Conservation (phyloP, 2,888 invertebrate species). For the Lordiphosa andalusiaca region DNA sequence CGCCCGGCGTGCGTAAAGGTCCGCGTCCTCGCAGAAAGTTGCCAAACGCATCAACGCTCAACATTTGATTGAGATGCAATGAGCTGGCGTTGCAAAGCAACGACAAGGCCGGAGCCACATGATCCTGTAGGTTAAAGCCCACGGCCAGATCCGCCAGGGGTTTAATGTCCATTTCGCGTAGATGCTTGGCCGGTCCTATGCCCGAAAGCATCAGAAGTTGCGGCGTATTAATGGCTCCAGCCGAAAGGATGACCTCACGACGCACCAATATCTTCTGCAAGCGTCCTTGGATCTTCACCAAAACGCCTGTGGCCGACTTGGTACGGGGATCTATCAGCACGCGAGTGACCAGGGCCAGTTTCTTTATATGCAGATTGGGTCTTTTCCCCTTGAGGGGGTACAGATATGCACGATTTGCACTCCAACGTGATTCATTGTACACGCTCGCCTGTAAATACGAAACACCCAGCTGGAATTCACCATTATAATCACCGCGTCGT, state of each 20-base stretch:
- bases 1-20: slow-evolving; percentile 82
- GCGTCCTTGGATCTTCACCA: slow-evolving; percentile 80
- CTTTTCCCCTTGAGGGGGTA: slow-evolving; percentile 81
- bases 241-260: slow-evolving; percentile 87
- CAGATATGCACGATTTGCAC: slow-evolving; percentile 84
- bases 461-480: slow-evolving; percentile 83
- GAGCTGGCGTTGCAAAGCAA: slow-evolving; percentile 81
- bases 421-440: slow-evolving; percentile 82
- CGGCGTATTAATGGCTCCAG: slow-evolving; percentile 89
- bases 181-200: slow-evolving; percentile 84
- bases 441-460: slow-evolving; percentile 84
- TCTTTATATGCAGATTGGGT: slow-evolving; percentile 82
- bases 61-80: slow-evolving; percentile 50
- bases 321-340: slow-evolving; percentile 82
- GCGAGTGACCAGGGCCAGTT: slow-evolving; percentile 82
- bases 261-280: slow-evolving; percentile 81
- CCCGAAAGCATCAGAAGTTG: slow-evolving; percentile 91
- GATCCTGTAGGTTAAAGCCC: slow-evolving; percentile 84
- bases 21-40: slow-evolving; percentile 73
- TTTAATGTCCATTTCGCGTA: slow-evolving; percentile 82
- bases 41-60: slow-evolving; percentile 46
- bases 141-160: slow-evolving; percentile 84
- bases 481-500: slow-evolving; percentile 85
- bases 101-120: slow-evolving; percentile 85
- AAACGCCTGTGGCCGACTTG: slow-evolving; percentile 82